These are phyloP conservation scores for Aricia agestis DNA, from an alignment of 1,140 invertebrate genomes.

Conservation along the genomic window DNA sequence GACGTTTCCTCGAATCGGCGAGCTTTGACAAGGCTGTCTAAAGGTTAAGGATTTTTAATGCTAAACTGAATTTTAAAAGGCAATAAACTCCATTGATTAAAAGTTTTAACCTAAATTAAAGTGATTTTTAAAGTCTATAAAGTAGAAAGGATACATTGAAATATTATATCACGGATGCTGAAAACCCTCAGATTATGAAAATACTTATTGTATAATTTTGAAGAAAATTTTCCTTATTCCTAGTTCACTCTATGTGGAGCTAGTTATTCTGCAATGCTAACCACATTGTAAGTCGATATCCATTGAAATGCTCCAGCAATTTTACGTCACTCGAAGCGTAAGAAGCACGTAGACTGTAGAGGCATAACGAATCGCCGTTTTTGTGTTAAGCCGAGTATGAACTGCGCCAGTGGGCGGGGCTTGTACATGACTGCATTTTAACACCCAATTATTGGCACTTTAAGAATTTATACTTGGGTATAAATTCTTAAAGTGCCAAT, in stretches of 20 bases:
- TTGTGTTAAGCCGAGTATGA: background rate
- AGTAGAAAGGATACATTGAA: background rate
- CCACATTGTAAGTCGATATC: background rate
- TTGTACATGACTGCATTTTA: background rate
- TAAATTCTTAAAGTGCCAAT: too few species aligned
- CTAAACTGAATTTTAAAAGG: background rate
- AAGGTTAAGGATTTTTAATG: slow-evolving; percentile 37
- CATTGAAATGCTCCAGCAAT: background rate
- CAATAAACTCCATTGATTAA: background rate
- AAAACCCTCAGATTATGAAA: too few species aligned
- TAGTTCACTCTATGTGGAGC: background rate
- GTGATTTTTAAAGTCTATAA: background rate
- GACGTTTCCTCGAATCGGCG: slow-evolving; percentile 12
- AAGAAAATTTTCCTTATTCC: background rate
- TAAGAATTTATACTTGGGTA: too few species aligned
- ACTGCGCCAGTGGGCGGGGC: background rate
- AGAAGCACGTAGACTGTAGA: background rate
- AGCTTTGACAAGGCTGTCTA: slow-evolving; percentile 30
- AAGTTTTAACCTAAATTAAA: background rate
- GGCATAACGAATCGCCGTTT: background rate
- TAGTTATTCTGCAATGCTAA: background rate
- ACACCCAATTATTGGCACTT: too few species aligned
- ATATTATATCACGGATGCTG: too few species aligned
- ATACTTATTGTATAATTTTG: too few species aligned
- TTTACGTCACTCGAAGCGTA: background rate